phyloP scores from a whole-genome alignment of 2,797 vertebrate genomes.

The Enoplosus armatus region DNA sequence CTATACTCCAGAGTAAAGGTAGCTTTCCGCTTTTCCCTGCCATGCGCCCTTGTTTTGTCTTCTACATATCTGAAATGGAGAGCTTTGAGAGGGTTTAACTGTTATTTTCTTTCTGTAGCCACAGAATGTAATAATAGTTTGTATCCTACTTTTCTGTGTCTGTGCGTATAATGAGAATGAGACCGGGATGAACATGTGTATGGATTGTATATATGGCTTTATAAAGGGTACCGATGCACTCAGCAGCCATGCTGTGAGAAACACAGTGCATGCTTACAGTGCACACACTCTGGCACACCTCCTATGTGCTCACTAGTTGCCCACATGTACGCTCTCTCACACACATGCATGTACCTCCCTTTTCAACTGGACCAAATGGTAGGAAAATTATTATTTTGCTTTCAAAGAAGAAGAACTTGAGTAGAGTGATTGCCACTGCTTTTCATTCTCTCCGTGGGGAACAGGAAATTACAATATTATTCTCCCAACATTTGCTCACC shows the following conservation, averaged over 20 bases:
- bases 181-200: not conserved
- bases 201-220: not conserved
- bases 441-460: conserved; percentile 8
- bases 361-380: not conserved
- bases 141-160: not conserved
- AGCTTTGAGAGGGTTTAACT: conserved; percentile 21
- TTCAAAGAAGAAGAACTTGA: conserved; percentile 10
- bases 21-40: not conserved
- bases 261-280: not conserved
- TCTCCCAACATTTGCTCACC: not conserved
- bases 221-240: not conserved
- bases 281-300: not conserved
- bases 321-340: not conserved
- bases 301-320: not conserved
- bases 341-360: not conserved
- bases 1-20: not conserved
- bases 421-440: conserved; percentile 12
- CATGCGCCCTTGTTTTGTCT: not conserved
- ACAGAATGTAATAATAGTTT: not conserved
- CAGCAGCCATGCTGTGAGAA: not conserved
- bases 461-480: conserved; percentile 31
- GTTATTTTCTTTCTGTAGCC: conserved; percentile 3
- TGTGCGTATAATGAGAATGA: conserved; percentile 16
- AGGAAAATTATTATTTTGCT: not conserved
- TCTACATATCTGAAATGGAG: not conserved